phyloP scores from a whole-genome alignment of 2,797 vertebrate genomes.

The Okamejei kenojei region DNA sequence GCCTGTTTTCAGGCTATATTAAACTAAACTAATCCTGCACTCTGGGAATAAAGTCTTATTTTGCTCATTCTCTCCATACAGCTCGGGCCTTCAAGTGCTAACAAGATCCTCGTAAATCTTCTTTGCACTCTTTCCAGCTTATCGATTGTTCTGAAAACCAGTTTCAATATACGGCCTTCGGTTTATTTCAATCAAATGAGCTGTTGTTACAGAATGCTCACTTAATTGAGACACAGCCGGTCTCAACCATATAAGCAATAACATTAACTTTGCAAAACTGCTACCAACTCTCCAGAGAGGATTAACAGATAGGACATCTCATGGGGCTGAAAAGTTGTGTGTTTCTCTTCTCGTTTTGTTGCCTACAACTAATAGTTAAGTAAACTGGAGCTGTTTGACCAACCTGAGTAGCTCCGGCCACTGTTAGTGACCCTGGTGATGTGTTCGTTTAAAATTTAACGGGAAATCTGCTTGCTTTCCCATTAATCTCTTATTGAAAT shows the following conservation, averaged over 20 bases:
- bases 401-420: not conserved
- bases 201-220: not conserved
- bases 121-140: not conserved
- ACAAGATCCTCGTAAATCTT: too few species aligned
- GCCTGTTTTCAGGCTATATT: too few species aligned
- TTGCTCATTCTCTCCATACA: too few species aligned
- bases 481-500: not conserved
- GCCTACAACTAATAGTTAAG: not conserved
- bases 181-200: not conserved
- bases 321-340: not conserved
- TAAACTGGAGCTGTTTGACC: not conserved
- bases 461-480: not conserved
- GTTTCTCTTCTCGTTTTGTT: not conserved
- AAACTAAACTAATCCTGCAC: too few species aligned
- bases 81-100: too few species aligned
- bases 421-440: not conserved
- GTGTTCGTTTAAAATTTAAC: not conserved
- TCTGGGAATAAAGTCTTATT: too few species aligned
- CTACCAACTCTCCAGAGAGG: not conserved
- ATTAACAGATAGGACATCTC: not conserved
- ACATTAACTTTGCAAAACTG: not conserved
- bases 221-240: not conserved
- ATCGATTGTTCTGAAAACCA: not conserved
- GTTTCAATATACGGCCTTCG: not conserved
- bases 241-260: not conserved